These are phyloP conservation scores for Spatulosminthurus flaviceps DNA, from an alignment of 2,888 invertebrate species.

Conservation along the genomic window DNA sequence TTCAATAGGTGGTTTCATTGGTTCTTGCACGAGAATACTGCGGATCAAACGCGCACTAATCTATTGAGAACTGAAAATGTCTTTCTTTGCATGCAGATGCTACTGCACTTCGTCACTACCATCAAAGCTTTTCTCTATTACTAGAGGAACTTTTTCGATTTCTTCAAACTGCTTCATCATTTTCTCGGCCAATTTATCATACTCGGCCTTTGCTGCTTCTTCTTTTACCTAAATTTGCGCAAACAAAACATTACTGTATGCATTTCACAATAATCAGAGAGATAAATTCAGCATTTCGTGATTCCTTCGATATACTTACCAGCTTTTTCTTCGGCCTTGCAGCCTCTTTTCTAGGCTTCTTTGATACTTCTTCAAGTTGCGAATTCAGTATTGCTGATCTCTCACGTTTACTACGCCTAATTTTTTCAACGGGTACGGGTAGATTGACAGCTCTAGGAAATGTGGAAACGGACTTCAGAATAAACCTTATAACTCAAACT, in stretches of 20 bases:
- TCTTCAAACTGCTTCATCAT: slow-evolving; percentile 55
- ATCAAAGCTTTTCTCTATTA: slow-evolving; percentile 46
- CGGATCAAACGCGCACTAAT: too few species aligned
- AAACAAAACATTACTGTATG: slow-evolving; percentile 10
- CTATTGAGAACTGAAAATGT: too few species aligned
- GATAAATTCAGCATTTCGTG: too few species aligned
- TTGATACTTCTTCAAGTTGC: neutral
- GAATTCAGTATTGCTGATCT: neutral
- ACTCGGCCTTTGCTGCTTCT: slow-evolving; percentile 18
- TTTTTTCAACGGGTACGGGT: neutral
- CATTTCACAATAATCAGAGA: too few species aligned
- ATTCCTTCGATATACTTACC: too few species aligned
- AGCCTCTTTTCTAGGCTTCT: neutral
- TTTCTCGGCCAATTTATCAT: slow-evolving; percentile 42
- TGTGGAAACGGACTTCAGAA: too few species aligned
- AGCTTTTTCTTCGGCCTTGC: neutral
- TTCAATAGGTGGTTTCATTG: neutral
- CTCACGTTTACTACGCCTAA: neutral
- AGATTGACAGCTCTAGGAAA: slow-evolving; percentile 16
- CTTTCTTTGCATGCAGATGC: too few species aligned
- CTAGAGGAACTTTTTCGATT: slow-evolving; percentile 50
- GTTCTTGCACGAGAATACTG: too few species aligned
- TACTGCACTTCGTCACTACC: neutral
- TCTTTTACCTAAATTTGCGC: slow-evolving; percentile 36
- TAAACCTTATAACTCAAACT: too few species aligned